Evolutionary conservation across 2,888 invertebrate species (phyloP), one percentile per base, ranked within the genome.

Genomic region (Lamellibrachia columna): DNA sequence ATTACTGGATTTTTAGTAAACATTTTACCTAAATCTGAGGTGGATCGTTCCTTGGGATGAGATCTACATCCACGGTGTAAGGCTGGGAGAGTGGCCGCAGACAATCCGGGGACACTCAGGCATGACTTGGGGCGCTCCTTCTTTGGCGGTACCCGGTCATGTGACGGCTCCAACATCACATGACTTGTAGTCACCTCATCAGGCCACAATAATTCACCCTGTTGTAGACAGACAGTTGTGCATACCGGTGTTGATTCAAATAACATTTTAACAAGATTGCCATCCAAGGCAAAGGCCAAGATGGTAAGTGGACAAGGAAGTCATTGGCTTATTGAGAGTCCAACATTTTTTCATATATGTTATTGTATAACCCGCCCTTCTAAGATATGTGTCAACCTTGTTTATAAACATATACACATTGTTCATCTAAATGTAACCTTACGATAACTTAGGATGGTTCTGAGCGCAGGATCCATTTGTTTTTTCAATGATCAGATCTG

Each of bases 81-180:
- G 2, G 22, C 4, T 9, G 60, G 75, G 22, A 75, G 75, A n/a
- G 75, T 75, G 75, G 75, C 75, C n/a, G 3, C 22, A 75, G 75
- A 15, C 75, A 40, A 40, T 40, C 40, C 40, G 40, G 40, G 40
- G 40, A 75, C 75, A 15, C 11, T 75, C 22, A 75, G 22, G n/a
- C 75, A 75, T 75, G 75, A 75, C 2, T 75, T 75, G 11, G 75
- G 75, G 15, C 75, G 75, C n/a, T 75, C 75, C 22, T 22, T 22
- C 6, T 75, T 75, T n/a, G 75, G 15, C n/a, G 75, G 75, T n/a
- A 75, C 75, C 22, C n/a, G 75, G 75, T 75, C 75, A 75, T 75
- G 75, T 75, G 75, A 75, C 75, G 15, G 75, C 15, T 75, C 75
- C 75, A 75, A 75, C 75, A 75, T 75, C 75, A 75, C 75, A 75